A percentile compares a stretch with the other conserved stretches of the same genome.
These are phyloP conservation scores for Plecturocebus donacophilus DNA, from an alignment of 2,113 vertebrate species.

Conservation along the genomic window DNA sequence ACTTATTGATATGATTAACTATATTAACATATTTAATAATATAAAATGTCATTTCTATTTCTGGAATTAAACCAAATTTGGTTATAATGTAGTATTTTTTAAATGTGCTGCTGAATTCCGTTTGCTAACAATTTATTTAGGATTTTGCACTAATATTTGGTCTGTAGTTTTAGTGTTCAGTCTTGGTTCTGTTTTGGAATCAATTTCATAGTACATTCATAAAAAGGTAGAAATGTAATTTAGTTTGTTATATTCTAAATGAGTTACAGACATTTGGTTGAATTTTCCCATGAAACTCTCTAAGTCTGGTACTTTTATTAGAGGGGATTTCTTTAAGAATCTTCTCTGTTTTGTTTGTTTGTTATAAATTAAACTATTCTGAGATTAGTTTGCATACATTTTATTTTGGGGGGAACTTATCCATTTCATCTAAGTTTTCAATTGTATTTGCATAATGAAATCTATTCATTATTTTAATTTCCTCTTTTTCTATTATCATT, in stretches of 20 bases:
- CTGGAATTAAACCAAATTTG: not conserved
- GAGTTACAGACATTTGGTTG: not conserved
- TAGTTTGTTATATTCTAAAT: not conserved
- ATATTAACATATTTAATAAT: not conserved
- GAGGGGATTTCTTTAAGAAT: not conserved
- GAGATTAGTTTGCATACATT: not conserved
- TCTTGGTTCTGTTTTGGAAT: not conserved
- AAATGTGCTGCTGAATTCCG: not conserved
- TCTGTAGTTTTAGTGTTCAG: not conserved
- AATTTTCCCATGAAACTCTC: not conserved
- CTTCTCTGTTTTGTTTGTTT: not conserved
- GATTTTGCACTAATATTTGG: not conserved
- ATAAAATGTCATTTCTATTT: not conserved
- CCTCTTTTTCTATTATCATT: not conserved
- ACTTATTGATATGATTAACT: not conserved
- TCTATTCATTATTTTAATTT: not conserved
- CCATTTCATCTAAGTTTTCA: not conserved
- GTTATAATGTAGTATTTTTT: not conserved
- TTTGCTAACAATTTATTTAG: not conserved
- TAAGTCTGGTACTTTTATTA: not conserved
- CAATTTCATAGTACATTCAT: not conserved
- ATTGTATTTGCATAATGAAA: not conserved
- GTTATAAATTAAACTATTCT: not conserved
- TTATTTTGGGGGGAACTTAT: not conserved
- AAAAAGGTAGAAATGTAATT: not conserved